These are phyloP conservation scores for Rhodinocichla rosea DNA, from an alignment of 2,113 vertebrate genomes.

Conservation along the genomic window DNA sequence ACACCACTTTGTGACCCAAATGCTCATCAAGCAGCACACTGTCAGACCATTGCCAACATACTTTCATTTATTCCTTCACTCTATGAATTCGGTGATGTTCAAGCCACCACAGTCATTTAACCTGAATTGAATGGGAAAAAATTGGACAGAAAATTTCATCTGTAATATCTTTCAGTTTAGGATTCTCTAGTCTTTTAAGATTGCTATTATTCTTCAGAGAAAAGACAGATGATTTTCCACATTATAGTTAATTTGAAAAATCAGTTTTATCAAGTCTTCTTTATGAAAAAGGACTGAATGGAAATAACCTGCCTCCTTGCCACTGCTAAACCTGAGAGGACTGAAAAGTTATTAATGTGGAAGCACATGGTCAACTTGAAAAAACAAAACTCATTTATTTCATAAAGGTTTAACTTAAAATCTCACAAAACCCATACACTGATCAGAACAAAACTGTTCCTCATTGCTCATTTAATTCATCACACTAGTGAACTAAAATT, in stretches of 20 bases:
- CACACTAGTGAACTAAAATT: not conserved
- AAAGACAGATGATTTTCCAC: not conserved
- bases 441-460: not conserved
- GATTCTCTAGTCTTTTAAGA: not conserved
- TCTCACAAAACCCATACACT: not conserved
- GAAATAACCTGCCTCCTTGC: not conserved
- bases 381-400: not conserved
- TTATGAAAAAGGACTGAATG: not conserved
- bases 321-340: not conserved
- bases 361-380: not conserved
- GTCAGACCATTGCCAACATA: not conserved
- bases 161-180: not conserved
- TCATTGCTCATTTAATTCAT: not conserved
- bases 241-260: not conserved
- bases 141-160: not conserved
- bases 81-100: not conserved
- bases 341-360: not conserved
- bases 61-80: not conserved
- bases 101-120: not conserved
- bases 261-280: not conserved
- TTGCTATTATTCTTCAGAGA: not conserved
- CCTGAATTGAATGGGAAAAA: not conserved
- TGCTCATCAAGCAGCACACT: not conserved
- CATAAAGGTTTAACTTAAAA: not conserved
- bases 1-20: not conserved